These are phyloP conservation scores for Poecile montanus DNA, from an alignment of 2,797 vertebrate genomes.

Conservation along the genomic window DNA sequence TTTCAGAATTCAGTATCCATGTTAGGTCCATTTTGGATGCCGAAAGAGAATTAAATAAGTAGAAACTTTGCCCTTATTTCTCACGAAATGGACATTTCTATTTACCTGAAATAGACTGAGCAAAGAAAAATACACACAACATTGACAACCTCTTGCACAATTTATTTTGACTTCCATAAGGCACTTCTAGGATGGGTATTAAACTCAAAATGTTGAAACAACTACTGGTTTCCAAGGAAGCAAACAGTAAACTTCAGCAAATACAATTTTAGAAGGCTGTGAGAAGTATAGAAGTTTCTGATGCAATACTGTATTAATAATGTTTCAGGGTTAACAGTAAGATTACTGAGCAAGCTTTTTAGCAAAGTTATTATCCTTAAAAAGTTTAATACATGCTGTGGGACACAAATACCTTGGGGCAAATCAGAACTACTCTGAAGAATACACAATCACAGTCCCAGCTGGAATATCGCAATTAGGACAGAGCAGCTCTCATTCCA, in stretches of 20 bases:
- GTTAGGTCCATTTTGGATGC: neutral
- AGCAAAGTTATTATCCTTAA: neutral
- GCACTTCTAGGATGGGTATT: neutral
- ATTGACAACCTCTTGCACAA: neutral
- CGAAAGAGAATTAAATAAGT: neutral
- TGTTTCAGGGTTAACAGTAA: neutral
- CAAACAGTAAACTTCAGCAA: neutral
- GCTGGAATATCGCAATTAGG: neutral
- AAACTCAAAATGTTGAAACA: neutral
- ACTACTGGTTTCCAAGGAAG: neutral
- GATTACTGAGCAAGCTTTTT: neutral
- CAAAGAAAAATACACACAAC: neutral
- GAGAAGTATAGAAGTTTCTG: neutral
- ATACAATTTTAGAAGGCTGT: neutral
- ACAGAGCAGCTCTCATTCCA: conserved; percentile 10
- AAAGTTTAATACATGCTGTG: conserved; percentile 7
- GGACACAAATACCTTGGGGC: neutral
- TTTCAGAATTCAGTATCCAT: neutral
- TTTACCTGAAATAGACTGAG: neutral
- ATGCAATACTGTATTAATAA: neutral
- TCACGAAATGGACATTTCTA: neutral
- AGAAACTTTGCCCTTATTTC: neutral
- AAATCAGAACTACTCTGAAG: conserved; percentile 22
- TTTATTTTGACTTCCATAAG: neutral
- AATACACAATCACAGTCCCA: neutral